Conservation (phyloP, 2,888 invertebrate species). For the Athetis lepigone region DNA sequence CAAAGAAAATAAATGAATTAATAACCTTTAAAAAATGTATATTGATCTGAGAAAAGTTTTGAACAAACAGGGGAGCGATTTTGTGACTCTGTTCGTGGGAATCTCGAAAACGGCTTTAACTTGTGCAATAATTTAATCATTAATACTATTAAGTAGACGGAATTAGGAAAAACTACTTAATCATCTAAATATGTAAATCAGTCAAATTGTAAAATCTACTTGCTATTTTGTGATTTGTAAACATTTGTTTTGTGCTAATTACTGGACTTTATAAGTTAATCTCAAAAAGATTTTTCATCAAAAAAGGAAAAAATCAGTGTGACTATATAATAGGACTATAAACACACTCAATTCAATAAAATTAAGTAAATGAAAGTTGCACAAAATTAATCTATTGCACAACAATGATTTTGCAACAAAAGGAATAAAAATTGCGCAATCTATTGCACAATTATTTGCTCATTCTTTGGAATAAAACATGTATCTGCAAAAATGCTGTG, state of each 20-base stretch:
- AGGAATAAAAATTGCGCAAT: no score
- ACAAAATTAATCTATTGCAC: no score
- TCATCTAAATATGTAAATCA: constrained; percentile 38
- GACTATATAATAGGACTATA: no score
- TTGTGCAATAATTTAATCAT: constrained; percentile 19
- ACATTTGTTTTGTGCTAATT: not conserved
- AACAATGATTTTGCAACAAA: no score
- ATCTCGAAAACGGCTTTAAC: constrained; percentile 14
- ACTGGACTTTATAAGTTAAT: constrained; percentile 3
- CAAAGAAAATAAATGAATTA: not conserved
- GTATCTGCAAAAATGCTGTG: not conserved
- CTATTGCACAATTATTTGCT: no score
- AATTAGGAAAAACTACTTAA: constrained; percentile 38
- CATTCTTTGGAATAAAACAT: no score
- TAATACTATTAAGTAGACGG: constrained; percentile 46
- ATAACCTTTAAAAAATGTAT: no score
- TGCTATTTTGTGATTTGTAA: constrained; percentile 48
- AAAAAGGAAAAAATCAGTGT: no score
- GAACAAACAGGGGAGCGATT: constrained; percentile 59
- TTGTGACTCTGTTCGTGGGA: constrained; percentile 40
- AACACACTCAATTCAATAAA: not conserved
- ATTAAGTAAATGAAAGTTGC: not conserved
- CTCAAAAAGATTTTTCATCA: not conserved
- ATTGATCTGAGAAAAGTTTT: constrained; percentile 50
- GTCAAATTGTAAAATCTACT: constrained; percentile 43